phyloP scores from a whole-genome alignment of 2,797 vertebrate genomes.

The Chiroxiphia lanceolata region DNA sequence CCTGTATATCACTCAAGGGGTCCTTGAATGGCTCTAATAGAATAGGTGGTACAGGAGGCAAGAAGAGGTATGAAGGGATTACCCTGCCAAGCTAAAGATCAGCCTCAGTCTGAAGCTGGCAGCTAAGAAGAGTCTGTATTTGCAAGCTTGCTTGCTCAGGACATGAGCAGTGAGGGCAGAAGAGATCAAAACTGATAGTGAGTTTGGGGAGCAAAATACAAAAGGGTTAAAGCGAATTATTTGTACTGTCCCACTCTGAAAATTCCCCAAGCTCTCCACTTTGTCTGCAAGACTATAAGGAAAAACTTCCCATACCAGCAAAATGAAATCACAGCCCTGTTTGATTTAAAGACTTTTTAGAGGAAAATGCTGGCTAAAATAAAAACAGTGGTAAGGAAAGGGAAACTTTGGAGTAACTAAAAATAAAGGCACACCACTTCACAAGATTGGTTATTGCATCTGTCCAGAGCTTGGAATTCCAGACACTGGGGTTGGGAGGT shows the following conservation, averaged over 20 bases:
- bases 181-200: neutral
- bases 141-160: neutral
- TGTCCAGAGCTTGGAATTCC: slow-evolving; percentile 81
- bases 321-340: slow-evolving; percentile 12
- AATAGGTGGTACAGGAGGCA: neutral
- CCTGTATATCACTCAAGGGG: neutral
- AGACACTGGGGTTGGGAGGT: slow-evolving; percentile 78
- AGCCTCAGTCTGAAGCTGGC: neutral
- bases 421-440: slow-evolving; percentile 78
- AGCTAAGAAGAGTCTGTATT: neutral
- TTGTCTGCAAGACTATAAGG: neutral
- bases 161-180: rapidly evolving
- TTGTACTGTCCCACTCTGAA: neutral
- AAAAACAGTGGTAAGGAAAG: slow-evolving; percentile 74
- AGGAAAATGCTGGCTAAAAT: slow-evolving; percentile 66
- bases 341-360: slow-evolving; percentile 52
- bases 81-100: neutral
- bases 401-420: slow-evolving; percentile 79
- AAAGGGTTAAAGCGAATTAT: neutral
- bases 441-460: slow-evolving; percentile 73
- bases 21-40: neutral
- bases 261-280: neutral
- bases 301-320: slow-evolving; percentile 3
- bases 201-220: neutral
- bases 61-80: neutral